Conservation (phyloP, 2,797 vertebrate genomes). For the Sebastes matsubarae region DNA sequence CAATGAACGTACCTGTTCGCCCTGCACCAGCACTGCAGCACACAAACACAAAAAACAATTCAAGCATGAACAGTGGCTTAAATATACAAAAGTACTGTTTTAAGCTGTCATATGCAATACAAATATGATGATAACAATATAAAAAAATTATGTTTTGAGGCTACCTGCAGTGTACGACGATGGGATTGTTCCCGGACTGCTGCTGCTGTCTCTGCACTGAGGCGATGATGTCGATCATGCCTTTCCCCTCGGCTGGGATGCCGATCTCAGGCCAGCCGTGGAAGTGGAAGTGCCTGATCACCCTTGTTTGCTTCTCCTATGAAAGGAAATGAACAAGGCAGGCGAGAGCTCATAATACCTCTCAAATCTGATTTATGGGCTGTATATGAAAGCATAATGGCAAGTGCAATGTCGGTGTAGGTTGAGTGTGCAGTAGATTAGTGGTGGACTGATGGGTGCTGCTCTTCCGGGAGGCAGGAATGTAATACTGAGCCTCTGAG, state of each 20-base stretch:
- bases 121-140: not conserved
- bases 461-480: not conserved
- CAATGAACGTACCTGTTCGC: constrained; percentile 96
- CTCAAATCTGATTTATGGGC: constrained; percentile 53
- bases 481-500: constrained; percentile 19
- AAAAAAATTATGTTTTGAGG: too few relatives aligned
- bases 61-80: not conserved
- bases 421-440: constrained; percentile 38
- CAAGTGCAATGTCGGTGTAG: constrained; percentile 27
- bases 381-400: constrained; percentile 34
- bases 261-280: constrained; percentile 98
- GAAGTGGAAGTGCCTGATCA: constrained; percentile 96
- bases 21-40: constrained; percentile 92
- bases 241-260: constrained; percentile 93
- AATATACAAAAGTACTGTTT: too few relatives aligned
- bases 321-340: constrained; percentile 61
- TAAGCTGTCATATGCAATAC: not conserved
- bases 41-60: not conserved
- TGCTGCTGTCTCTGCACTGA: constrained; percentile 97
- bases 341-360: constrained; percentile 53
- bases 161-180: constrained; percentile 97
- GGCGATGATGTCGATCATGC: constrained; percentile 97
- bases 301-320: constrained; percentile 89
- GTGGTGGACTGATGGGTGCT: constrained; percentile 17
- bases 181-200: constrained; percentile 96